A percentile compares a stretch with the other conserved stretches of the same genome.
Evolutionary conservation across 2,113 vertebrate genomes (phyloP).

Genomic region (Cervus canadensis): DNA sequence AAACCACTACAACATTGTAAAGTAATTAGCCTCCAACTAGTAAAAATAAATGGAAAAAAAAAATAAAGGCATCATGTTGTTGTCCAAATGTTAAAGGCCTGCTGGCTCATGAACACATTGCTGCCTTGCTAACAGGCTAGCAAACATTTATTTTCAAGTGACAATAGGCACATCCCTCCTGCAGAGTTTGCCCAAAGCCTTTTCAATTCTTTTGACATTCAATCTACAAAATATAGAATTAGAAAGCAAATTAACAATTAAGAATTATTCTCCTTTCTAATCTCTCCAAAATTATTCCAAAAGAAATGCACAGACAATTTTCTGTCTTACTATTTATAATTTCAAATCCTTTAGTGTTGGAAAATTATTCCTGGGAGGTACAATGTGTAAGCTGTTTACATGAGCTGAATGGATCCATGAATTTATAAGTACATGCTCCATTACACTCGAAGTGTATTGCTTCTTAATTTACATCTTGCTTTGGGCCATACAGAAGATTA

Average conservation of each 20-base stretch:
- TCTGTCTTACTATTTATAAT: conserved; percentile 60
- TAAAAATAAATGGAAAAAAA: no score
- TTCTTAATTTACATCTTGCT: conserved; percentile 83
- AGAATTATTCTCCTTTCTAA: conserved; percentile 31
- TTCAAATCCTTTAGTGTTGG: conserved; percentile 54
- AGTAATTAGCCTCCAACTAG: no score
- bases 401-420: conserved; percentile 79
- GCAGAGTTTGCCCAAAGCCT: conserved; percentile 62
- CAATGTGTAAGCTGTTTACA: conserved; percentile 72
- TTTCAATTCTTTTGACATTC: conserved; percentile 64
- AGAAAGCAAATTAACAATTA: conserved; percentile 64
- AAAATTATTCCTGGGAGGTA: conserved; percentile 75
- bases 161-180: conserved; percentile 24
- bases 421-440: conserved; percentile 76
- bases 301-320: conserved; percentile 21
- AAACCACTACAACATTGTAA: no score
- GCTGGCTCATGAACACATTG: not conserved
- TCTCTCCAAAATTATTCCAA: conserved; percentile 21
- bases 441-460: conserved; percentile 76
- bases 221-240: conserved; percentile 56
- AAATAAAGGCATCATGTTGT: not conserved
- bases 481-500: conserved; percentile 71
- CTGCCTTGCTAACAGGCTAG: conserved; percentile 62
- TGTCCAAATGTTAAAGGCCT: conserved; percentile 48
- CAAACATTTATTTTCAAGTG: conserved; percentile 64